Evolutionary conservation across 2,797 vertebrate species (phyloP).

Genomic region (Emydoidea blandingii): DNA sequence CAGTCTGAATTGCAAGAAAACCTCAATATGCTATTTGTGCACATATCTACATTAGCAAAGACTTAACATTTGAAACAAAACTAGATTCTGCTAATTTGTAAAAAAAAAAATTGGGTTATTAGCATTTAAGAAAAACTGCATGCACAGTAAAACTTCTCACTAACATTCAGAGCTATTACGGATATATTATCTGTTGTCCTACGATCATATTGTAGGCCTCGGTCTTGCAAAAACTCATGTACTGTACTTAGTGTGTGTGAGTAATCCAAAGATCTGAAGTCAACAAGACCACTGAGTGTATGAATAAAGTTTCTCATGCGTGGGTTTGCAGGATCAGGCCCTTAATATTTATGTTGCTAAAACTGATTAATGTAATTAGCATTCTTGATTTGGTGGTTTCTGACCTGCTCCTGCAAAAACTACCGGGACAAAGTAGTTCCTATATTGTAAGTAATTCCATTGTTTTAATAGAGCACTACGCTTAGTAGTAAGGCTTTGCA

Average conservation of each 20-base stretch:
- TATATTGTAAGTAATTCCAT: fast-evolving
- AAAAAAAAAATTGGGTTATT: background rate
- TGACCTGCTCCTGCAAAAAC: background rate
- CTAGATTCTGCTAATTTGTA: background rate
- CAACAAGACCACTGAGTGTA: background rate
- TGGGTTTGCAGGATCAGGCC: background rate
- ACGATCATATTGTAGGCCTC: background rate
- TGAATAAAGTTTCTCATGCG: fast-evolving
- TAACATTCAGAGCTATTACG: background rate
- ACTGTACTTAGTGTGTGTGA: background rate
- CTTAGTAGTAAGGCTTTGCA: background rate
- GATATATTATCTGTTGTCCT: background rate
- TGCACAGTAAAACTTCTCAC: fast-evolving
- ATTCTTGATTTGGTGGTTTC: background rate
- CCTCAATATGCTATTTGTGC: background rate
- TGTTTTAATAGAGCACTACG: fast-evolving
- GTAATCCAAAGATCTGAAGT: background rate
- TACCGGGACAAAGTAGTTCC: background rate
- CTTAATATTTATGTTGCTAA: background rate
- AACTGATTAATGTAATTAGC: background rate
- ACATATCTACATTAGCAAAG: background rate
- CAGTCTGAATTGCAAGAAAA: background rate
- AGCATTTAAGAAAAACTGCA: background rate
- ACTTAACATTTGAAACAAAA: background rate
- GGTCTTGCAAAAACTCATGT: background rate